Base-by-base conservation (phyloP, 2,113 vertebrate genomes). In the Saccopteryx leptura region DNA sequence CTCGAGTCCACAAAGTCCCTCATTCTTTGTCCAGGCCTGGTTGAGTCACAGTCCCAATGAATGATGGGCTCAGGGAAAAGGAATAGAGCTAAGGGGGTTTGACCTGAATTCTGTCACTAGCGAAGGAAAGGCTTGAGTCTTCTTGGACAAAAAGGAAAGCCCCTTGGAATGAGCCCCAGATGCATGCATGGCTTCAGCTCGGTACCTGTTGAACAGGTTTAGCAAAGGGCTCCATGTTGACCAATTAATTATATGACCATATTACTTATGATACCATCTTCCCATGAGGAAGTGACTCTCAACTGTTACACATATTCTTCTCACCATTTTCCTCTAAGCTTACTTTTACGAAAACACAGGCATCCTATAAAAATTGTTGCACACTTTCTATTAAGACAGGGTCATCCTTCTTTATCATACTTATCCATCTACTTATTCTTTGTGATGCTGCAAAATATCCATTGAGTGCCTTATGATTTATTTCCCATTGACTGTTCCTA, bases 401-500 rank as follows among this genome's bases (percentile, higher is more conserved):
- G n/a, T 28, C 58, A 2, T 9, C 33, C 28, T 52, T 24, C 24
- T 28, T 46, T 15, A 1, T 3, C 68, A 4, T 4, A 31, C 9
- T 1, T 1, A 2, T 0, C 61, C 19, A 0, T 15, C 23, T 0
- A 3, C 33, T 50, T 8, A 0, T 19, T 61, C 78, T 18, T 72
- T n/a, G 5, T 17, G 28, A 24, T 1, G 0, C 50, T 6, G 23
- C 12, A 24, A 56, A n/a, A 6, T 2, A 4, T 2, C 56, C 65
- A 6, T 0, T 1, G 10, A 23, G 2, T 6, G 9, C 0, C 8
- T 14, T 3, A 0, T 8, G 50, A 31, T 9, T 46, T 28, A 21
- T 9, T 21, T 56, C 5, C 19, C 21, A 21, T 1, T 17, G 65
- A 10, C 75, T 86, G 21, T 12, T 39, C 68, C 2, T 4, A 9